Conservation (phyloP, 1,140 invertebrate species). For the Caerostris extrusa region DNA sequence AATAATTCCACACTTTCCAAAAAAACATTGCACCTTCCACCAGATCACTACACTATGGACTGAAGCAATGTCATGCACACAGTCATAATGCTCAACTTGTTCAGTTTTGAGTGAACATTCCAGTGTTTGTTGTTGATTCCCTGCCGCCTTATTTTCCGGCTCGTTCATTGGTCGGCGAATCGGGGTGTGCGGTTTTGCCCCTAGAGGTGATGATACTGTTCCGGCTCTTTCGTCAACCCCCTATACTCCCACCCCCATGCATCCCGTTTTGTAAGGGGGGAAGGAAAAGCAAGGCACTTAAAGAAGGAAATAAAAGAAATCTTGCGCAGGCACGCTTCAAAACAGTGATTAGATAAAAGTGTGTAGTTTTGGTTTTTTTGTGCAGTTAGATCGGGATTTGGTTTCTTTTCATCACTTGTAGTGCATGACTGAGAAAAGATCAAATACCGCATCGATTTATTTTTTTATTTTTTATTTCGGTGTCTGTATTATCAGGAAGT, state of each 20-base stretch:
- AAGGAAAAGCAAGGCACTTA: neutral
- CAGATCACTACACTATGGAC: neutral
- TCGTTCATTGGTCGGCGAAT: neutral
- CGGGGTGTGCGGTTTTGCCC: neutral
- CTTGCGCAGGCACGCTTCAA: too few species aligned
- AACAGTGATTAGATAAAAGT: too few species aligned
- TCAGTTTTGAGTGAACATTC: neutral
- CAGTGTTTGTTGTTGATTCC: conserved; percentile 8
- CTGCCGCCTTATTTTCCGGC: neutral
- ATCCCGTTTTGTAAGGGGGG: neutral
- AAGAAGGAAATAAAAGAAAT: too few species aligned
- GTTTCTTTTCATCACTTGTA: neutral
- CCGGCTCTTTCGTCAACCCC: neutral
- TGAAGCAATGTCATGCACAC: neutral
- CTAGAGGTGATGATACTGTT: neutral
- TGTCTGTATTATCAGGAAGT: too few species aligned
- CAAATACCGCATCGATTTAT: too few species aligned
- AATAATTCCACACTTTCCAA: too few species aligned
- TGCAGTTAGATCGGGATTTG: neutral
- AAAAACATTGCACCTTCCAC: neutral
- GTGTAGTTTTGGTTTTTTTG: neutral
- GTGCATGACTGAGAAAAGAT: neutral
- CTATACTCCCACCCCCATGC: too few species aligned
- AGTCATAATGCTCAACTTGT: neutral
- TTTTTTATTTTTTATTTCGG: too few species aligned